Evolutionary conservation across 2,888 invertebrate species (phyloP), one percentile per base, ranked within the genome.

Genomic region (Helobdella robusta): DNA sequence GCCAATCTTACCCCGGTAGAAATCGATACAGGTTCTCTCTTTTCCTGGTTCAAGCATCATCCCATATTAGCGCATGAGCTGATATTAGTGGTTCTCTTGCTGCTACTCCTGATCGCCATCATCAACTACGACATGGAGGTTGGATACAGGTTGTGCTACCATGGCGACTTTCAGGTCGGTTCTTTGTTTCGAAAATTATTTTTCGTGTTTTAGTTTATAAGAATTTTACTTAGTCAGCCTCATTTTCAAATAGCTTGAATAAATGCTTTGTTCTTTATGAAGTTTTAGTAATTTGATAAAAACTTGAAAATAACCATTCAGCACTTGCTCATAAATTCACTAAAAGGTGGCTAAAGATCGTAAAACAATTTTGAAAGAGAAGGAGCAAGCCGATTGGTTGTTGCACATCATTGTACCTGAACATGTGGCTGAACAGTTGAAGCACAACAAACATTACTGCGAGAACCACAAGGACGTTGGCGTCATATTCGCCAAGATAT

Each of bases 401-500:
- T 83, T 97, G 61, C 91, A 94, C 77, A 97, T 97, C 79, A 95
- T 97, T 67, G 93, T 97, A 73, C 95, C 95, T 1, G 87, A 89
- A 68, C 91, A 95, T 75, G 93, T 95, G 60, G 74, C 77, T 0
- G 92, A 94, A 73, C 89, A 90, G 75, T 82, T 95, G 65, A 93
- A 94, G 79, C 89, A 88, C 69, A 89, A 91, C 32, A 58, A 64
- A n/a, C 81, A 81, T 72, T 95, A 95, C 82, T 93, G 92, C 0
- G 90, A 91, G 77, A 93, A 93, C 77, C 91, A 94, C 79, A 88
- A 87, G 77, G 86, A 89, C 73, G 90, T 89, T 0, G 94, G 88
- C 0, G 91, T 97, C 20, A 88, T 97, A 74, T 97, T 97, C 77
- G 95, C 94, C 6, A 91, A 89, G 74, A 64, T 97, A 72, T 89